A percentile compares a stretch with the other conserved stretches of the same genome.
Evolutionary conservation across 2,797 vertebrate genomes (phyloP).

Genomic region (Helarctos malayanus): DNA sequence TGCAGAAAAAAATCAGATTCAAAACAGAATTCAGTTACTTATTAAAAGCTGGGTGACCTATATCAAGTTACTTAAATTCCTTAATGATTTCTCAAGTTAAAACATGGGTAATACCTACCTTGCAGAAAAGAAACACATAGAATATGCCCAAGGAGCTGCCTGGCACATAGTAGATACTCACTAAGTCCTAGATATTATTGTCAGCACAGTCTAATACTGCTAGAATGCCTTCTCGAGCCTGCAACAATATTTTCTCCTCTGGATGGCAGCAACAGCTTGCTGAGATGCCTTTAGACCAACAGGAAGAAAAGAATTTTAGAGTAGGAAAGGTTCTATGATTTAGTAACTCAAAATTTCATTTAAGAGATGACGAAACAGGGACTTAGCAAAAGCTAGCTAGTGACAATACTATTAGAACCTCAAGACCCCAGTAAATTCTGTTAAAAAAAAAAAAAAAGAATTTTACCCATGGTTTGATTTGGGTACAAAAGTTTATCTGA

Average conservation of each 20-base stretch:
- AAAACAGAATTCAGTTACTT: slow-evolving; percentile 22
- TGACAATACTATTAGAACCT: neutral
- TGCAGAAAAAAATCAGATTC: neutral
- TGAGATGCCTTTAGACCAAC: neutral
- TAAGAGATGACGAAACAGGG: neutral
- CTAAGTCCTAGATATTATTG: neutral
- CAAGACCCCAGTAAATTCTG: neutral
- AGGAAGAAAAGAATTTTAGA: slow-evolving; percentile 18
- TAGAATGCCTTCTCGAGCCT: neutral
- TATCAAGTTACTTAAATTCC: neutral
- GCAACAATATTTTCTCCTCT: slow-evolving; percentile 24
- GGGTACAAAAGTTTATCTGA: slow-evolving; percentile 27
- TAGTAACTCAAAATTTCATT: slow-evolving; percentile 43
- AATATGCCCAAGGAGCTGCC: neutral
- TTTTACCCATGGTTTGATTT: slow-evolving; percentile 40
- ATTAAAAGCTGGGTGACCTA: neutral
- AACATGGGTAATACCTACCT: neutral
- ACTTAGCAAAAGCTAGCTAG: neutral
- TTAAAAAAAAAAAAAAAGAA: neutral
- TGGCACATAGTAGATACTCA: neutral
- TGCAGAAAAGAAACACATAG: neutral
- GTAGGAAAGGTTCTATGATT: neutral
- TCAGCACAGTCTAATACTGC: neutral
- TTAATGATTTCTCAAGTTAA: slow-evolving; percentile 42
- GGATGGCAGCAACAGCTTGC: neutral